Evolutionary conservation across 2,888 invertebrate species (phyloP).

Genomic region (Agrotis exclamationis): DNA sequence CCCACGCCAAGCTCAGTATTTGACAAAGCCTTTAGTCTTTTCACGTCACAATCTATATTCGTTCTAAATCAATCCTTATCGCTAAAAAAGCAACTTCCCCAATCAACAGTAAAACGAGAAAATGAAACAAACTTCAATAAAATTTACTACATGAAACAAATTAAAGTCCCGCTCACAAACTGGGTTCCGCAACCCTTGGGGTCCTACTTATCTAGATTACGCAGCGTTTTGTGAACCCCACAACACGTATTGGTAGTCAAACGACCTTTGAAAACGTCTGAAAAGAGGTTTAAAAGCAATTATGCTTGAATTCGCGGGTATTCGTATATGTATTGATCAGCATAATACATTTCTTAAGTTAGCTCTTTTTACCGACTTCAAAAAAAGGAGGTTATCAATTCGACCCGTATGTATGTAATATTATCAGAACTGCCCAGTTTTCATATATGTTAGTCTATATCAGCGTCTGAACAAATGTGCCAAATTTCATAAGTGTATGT

Average conservation of each 20-base stretch:
- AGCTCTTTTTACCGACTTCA: constrained; percentile 10
- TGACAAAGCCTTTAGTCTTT: no score
- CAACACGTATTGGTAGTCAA: constrained; percentile 66
- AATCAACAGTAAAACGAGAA: constrained; percentile 63
- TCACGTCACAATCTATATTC: background rate
- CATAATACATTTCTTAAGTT: constrained; percentile 29
- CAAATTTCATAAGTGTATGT: no score
- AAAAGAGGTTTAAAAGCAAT: constrained; percentile 67
- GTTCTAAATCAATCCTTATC: constrained; percentile 12
- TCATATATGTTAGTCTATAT: no score
- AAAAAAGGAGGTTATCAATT: no score
- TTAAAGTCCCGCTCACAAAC: constrained; percentile 53
- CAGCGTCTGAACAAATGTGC: no score
- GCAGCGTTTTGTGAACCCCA: constrained; percentile 61
- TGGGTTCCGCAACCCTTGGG: constrained; percentile 55
- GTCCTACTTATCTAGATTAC: constrained; percentile 71
- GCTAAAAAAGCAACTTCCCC: constrained; percentile 37
- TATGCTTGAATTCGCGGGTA: constrained; percentile 49
- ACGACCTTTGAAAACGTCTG: constrained; percentile 66
- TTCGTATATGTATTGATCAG: constrained; percentile 50
- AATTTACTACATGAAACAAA: constrained; percentile 64
- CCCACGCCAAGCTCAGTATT: no score
- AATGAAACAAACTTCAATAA: constrained; percentile 59
- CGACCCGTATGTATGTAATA: no score
- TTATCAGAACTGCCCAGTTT: no score